Percentiles rank a stretch among this genome's conserved stretches.
phyloP scores from a whole-genome alignment of 2,113 vertebrate genomes.

The Planiliza haematocheilus region DNA sequence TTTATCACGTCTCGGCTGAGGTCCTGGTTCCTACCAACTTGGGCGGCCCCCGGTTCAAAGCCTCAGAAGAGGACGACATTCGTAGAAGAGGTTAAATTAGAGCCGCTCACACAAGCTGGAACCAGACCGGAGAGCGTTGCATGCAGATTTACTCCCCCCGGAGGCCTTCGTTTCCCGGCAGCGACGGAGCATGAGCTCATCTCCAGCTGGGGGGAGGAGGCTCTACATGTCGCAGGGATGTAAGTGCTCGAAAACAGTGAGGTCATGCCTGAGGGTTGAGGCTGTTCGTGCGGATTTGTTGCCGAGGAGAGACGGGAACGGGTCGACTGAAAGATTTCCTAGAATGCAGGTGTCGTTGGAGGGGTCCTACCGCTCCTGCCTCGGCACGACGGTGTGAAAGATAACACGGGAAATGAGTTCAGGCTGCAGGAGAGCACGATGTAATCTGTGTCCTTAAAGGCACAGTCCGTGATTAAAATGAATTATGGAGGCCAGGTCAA shows the following conservation, averaged over 20 bases:
- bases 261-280: constrained; percentile 35
- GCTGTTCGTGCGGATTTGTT: too few relatives aligned
- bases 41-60: not conserved
- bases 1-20: not conserved
- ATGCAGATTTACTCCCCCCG: constrained; percentile 2
- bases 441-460: constrained; percentile 32
- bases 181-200: constrained; percentile 71
- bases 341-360: constrained; percentile 29
- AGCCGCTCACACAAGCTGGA: constrained; percentile 19
- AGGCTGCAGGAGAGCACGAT: constrained; percentile 8
- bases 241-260: constrained; percentile 47
- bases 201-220: constrained; percentile 49
- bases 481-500: too few relatives aligned
- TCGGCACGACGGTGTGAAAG: constrained; percentile 39
- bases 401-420: constrained; percentile 32
- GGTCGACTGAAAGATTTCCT: constrained; percentile 10
- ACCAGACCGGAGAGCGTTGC: constrained; percentile 34
- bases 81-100: constrained; percentile 5
- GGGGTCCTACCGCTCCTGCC: constrained; percentile 1
- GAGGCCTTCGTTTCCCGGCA: constrained; percentile 34
- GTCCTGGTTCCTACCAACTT: constrained; percentile 20
- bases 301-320: constrained; percentile 5
- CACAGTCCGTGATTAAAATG: not conserved
- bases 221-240: not conserved
- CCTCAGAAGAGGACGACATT: too few relatives aligned